Conservation (phyloP, 2,113 vertebrate species). For the Cacatua alba region DNA sequence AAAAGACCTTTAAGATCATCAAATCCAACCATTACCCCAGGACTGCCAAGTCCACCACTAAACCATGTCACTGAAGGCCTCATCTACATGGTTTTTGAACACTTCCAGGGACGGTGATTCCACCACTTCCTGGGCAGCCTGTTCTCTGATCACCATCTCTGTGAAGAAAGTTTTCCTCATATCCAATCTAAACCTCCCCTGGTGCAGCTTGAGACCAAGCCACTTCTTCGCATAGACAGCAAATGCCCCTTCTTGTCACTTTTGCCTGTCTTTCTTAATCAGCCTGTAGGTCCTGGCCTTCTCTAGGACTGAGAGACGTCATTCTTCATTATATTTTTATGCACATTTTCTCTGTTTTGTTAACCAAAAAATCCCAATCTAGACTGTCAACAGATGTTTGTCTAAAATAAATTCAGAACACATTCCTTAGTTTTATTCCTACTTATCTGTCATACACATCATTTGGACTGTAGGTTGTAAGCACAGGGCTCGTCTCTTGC, state of each 20-base stretch:
- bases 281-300: background rate
- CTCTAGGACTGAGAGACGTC: background rate
- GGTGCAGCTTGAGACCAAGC: background rate
- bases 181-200: background rate
- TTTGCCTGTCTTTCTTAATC: background rate
- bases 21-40: background rate
- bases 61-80: background rate
- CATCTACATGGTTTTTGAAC: background rate
- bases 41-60: background rate
- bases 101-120: background rate
- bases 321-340: background rate
- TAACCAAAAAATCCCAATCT: background rate
- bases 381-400: background rate
- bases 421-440: background rate
- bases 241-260: background rate
- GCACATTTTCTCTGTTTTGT: background rate
- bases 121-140: background rate
- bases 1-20: background rate
- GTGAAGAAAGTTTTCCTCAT: background rate
- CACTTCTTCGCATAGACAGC: background rate
- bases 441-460: background rate
- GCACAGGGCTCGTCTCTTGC: background rate
- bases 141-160: background rate
- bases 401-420: background rate
- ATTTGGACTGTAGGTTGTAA: background rate